Conservation (phyloP, 2,888 invertebrate species). For the Drosophila acutilabella region DNA sequence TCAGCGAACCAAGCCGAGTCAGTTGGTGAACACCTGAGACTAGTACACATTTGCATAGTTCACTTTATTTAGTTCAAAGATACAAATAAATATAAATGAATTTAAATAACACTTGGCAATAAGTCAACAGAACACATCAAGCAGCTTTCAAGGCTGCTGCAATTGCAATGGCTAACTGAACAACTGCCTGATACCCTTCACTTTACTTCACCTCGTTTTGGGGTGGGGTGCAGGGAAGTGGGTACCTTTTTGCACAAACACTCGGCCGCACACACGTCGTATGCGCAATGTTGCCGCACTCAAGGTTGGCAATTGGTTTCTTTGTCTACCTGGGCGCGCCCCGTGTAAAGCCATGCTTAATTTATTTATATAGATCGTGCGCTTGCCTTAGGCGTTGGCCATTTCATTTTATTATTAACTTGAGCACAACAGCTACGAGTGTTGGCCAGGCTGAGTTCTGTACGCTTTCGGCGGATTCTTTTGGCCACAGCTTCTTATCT, state of each 20-base stretch:
- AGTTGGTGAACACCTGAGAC: slow-evolving; percentile 64
- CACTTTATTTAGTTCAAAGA: slow-evolving; percentile 71
- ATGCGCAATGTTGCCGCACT: slow-evolving; percentile 38
- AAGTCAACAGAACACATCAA: slow-evolving; percentile 63
- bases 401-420: slow-evolving; percentile 67
- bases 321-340: slow-evolving; percentile 72
- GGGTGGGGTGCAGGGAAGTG: slow-evolving; percentile 9
- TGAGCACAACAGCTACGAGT: slow-evolving; percentile 20
- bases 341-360: slow-evolving; percentile 64
- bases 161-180: slow-evolving; percentile 50
- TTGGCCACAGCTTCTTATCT: slow-evolving; percentile 69
- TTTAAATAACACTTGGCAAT: slow-evolving; percentile 75
- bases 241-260: slow-evolving; percentile 21
- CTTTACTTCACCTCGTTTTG: slow-evolving; percentile 42
- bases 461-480: slow-evolving; percentile 52
- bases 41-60: slow-evolving; percentile 73
- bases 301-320: slow-evolving; percentile 74
- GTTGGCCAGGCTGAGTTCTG: slow-evolving; percentile 23
- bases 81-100: slow-evolving; percentile 70
- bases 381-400: slow-evolving; percentile 77
- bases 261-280: slow-evolving; percentile 52
- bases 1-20: slow-evolving; percentile 27
- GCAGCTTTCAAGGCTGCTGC: slow-evolving; percentile 70
- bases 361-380: slow-evolving; percentile 79
- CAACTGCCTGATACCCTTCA: slow-evolving; percentile 67